phyloP scores from a whole-genome alignment of 1,140 invertebrate species.

The Aphaenogaster ashmeadi region DNA sequence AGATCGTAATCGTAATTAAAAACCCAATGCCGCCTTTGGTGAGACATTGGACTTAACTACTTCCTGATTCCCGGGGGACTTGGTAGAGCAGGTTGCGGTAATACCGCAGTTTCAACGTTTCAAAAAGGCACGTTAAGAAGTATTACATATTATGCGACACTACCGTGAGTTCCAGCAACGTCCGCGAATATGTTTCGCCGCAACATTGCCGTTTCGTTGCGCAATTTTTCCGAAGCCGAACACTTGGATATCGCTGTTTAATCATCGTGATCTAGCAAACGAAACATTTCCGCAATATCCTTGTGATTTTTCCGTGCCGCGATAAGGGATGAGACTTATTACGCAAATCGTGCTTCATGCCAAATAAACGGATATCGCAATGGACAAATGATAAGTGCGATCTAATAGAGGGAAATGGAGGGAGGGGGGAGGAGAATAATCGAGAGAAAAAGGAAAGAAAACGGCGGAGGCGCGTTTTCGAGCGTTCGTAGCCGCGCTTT shows the following conservation, averaged over 20 bases:
- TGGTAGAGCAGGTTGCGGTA: conserved; percentile 17
- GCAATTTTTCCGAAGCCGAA: not conserved
- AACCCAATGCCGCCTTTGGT: not conserved
- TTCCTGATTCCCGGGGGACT: not conserved
- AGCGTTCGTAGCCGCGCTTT: conserved; percentile 19
- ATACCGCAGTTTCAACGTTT: not conserved
- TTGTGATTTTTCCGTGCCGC: not conserved
- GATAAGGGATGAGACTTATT: not conserved
- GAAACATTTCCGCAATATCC: not conserved
- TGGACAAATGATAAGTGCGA: not conserved
- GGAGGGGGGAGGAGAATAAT: not conserved
- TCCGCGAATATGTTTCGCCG: not conserved
- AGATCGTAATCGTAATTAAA: conserved; percentile 35
- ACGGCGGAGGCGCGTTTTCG: conserved; percentile 10
- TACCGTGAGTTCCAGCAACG: not conserved
- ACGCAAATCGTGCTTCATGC: not conserved
- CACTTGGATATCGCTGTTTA: not conserved
- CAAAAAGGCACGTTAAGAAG: not conserved
- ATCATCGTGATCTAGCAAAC: not conserved
- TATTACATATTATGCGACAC: conserved; percentile 2
- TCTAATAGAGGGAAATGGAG: not conserved
- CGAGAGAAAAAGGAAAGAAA: not conserved
- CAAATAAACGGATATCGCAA: not conserved
- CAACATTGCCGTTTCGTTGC: not conserved
- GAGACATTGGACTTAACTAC: not conserved